phyloP scores from a whole-genome alignment of 2,888 invertebrate genomes.

The Metopia argyrocephala region DNA sequence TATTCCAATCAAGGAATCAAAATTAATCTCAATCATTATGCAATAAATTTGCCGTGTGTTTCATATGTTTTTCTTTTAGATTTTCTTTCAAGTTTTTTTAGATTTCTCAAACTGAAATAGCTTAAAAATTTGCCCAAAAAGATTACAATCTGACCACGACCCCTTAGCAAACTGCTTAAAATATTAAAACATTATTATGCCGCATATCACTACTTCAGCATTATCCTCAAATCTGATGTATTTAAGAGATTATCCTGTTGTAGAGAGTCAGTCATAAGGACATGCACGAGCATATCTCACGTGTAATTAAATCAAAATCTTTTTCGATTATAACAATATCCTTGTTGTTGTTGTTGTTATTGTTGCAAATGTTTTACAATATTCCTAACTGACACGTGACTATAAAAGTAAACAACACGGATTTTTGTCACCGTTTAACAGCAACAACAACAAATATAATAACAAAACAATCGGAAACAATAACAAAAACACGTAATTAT shows the following conservation, averaged over 20 bases:
- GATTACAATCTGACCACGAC: too few relatives aligned
- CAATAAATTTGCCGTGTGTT: too few relatives aligned
- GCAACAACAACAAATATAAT: constrained; percentile 30
- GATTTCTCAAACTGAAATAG: too few relatives aligned
- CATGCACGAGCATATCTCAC: constrained; percentile 32
- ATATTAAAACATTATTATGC: background rate
- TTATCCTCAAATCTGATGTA: constrained; percentile 9
- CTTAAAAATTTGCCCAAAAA: too few relatives aligned
- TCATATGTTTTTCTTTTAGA: too few relatives aligned
- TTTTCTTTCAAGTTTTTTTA: too few relatives aligned
- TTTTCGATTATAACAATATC: background rate
- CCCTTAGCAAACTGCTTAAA: background rate
- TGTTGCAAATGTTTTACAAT: constrained; percentile 43
- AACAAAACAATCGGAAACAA: constrained; percentile 23
- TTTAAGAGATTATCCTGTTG: constrained; percentile 2
- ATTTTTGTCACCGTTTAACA: constrained; percentile 60
- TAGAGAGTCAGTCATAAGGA: constrained; percentile 14
- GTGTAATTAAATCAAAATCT: constrained; percentile 58
- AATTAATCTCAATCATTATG: too few relatives aligned
- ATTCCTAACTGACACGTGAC: constrained; percentile 58
- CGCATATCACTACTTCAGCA: background rate
- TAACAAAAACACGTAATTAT: constrained; percentile 63
- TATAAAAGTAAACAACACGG: constrained; percentile 60
- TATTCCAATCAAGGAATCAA: too few relatives aligned
- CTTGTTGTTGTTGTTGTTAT: constrained; percentile 26